Evolutionary conservation across 2,888 invertebrate species (phyloP).

Genomic region (Schizotus pectinicornis): DNA sequence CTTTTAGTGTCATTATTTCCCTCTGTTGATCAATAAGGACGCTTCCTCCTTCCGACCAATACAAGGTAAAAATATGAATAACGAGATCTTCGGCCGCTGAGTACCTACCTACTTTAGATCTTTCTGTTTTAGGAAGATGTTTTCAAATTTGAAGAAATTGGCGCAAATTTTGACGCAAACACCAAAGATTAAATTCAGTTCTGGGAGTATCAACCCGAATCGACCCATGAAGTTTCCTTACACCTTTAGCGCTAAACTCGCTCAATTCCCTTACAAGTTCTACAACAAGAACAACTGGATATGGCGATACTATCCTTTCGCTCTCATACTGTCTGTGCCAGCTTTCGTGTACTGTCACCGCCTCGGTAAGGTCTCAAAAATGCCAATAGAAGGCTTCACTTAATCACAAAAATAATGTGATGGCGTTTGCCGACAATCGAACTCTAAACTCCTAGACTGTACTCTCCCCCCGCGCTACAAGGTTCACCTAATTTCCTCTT

Average conservation of each 20-base stretch:
- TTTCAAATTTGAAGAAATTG: background rate
- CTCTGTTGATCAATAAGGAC: background rate
- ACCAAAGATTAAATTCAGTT: background rate
- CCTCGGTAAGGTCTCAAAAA: slow-evolving; percentile 55
- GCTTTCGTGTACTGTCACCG: slow-evolving; percentile 60
- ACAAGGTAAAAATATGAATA: background rate
- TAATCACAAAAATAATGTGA: no score
- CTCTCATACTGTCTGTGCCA: slow-evolving; percentile 53
- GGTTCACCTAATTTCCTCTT: no score
- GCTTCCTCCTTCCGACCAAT: background rate
- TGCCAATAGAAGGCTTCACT: no score
- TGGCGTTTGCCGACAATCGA: no score
- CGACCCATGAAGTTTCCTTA: slow-evolving; percentile 68
- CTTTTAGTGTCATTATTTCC: no score
- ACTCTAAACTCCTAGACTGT: no score
- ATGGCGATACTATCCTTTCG: slow-evolving; percentile 56
- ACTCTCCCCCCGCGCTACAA: no score
- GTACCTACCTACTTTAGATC: no score
- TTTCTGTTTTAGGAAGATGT: no score
- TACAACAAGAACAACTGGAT: slow-evolving; percentile 61
- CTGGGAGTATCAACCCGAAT: background rate
- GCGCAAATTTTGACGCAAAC: background rate
- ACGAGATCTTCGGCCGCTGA: no score
- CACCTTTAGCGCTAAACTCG: slow-evolving; percentile 63
- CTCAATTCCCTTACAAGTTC: slow-evolving; percentile 63